Conservation (phyloP, 1,140 invertebrate genomes). For the Ceratina japonica region DNA sequence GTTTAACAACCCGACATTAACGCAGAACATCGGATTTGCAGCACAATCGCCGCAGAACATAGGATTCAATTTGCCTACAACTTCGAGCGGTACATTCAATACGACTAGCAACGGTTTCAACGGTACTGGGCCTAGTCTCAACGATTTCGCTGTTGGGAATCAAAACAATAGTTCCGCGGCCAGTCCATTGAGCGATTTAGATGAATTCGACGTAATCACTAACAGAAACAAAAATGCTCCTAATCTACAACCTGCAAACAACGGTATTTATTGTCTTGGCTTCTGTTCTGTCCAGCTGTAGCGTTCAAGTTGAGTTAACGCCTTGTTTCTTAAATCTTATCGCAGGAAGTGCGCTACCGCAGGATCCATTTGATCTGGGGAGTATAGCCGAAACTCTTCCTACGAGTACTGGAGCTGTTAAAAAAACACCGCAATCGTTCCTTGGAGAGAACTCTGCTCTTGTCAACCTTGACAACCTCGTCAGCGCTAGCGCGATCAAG, state of each 20-base stretch:
- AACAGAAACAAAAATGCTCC: conserved; percentile 81
- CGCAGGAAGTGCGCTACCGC: conserved; percentile 74
- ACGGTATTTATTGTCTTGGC: conserved; percentile 67
- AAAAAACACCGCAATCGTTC: conserved; percentile 95
- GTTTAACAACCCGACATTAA: conserved; percentile 67
- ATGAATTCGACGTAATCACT: conserved; percentile 91
- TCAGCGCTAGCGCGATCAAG: conserved; percentile 83
- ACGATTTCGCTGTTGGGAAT: conserved; percentile 68
- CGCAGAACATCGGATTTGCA: conserved; percentile 67
- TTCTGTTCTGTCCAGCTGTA: too few relatives aligned
- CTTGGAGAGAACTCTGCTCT: conserved; percentile 95
- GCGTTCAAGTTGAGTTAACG: neutral
- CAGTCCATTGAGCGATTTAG: conserved; percentile 86
- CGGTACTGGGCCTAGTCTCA: conserved; percentile 69
- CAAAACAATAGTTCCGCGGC: conserved; percentile 60
- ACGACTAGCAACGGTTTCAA: conserved; percentile 76
- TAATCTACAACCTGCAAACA: conserved; percentile 75
- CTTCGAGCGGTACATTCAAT: conserved; percentile 64
- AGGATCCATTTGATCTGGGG: conserved; percentile 87
- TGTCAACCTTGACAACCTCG: conserved; percentile 97
- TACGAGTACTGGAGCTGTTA: conserved; percentile 80
- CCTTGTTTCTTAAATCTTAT: conserved; percentile 9
- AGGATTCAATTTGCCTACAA: conserved; percentile 70
- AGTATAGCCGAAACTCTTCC: conserved; percentile 81
- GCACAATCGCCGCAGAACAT: conserved; percentile 71